Base-by-base conservation (phyloP, 2,797 vertebrate species). In the Anabas testudineus region DNA sequence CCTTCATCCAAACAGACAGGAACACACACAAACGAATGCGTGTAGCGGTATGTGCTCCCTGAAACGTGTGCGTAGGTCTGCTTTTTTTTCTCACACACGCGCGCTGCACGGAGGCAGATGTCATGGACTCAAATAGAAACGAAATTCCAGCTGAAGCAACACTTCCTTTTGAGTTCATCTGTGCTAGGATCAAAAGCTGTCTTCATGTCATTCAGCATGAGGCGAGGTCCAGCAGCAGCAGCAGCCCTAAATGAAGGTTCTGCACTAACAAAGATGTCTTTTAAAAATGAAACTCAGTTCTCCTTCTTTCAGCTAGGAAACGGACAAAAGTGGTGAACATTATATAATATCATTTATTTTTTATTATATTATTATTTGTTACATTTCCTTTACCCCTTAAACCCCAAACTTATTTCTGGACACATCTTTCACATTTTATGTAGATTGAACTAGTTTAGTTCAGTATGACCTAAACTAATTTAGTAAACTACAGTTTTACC, bases 1-100 rank as follows among this genome's bases (percentile, higher is more conserved):
- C 49, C 76, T 85, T 86, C 78, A 82, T 80, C 72, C 79, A 77
- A 75, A 73, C 64, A 70, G 68, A 84, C 79, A 76, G 45, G 53
- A 71, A 46, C 64, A 80, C 82, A 80, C 73, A 81, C 81, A 80
- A 49, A 76, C 22, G 24, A 57, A 49, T 51, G 65, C 55, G 65
- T 47, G 24, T 53, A 48, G 43, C 0, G 4, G 10, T 37, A n/a
- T 39, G 37, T 47, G 66, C n/a, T 46, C 36, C 80, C 41, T 43
- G 48, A 48, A 65, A 47, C 66, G 45, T 51, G 55, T 62, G 62
- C 36, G 52, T 55, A 48, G 22, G 42, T 62, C 18, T 18, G 19
- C 10, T 43, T 19, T n/a, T 9, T 5, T 9, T 36, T n/a, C n/a
- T 42, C 21, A 71, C 37, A 24, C 6, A 36, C 1, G 34, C 1